Conservation (phyloP, 2,797 vertebrate species). For the Phyllotis vaccarum region DNA sequence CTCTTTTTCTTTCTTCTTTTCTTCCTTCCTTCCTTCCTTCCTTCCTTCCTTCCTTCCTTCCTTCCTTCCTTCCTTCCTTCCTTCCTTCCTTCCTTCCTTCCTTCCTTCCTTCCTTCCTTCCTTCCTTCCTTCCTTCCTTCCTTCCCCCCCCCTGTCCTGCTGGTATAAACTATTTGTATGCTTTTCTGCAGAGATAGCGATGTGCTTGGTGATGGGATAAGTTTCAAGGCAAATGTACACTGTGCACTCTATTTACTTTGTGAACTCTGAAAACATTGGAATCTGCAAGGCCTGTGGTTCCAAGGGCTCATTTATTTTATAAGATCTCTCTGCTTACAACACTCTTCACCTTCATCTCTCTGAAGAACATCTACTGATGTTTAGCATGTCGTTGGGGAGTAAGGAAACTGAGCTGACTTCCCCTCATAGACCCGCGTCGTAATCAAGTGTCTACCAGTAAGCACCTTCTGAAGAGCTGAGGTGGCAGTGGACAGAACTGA, state of each 20-base stretch:
- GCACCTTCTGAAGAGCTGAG: neutral
- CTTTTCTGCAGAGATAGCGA: neutral
- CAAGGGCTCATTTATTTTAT: constrained; percentile 29
- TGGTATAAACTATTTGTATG: neutral
- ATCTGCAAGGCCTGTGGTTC: constrained; percentile 3
- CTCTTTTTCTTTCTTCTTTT: no score
- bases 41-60: no score
- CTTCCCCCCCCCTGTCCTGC: neutral
- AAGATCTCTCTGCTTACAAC: constrained; percentile 39
- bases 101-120: neutral
- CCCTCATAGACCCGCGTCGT: neutral
- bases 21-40: no score
- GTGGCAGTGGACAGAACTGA: neutral
- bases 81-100: no score
- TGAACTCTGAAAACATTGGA: constrained; percentile 42
- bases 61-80: fast-evolving
- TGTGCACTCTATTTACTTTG: neutral
- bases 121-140: no score
- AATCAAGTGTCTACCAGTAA: constrained; percentile 24
- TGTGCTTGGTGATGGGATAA: neutral
- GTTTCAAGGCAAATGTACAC: neutral
- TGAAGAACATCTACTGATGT: constrained; percentile 34
- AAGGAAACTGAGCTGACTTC: neutral
- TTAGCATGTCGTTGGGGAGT: constrained; percentile 32
- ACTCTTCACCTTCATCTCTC: neutral